Evolutionary conservation across 1,140 invertebrate genomes (phyloP).

Genomic region (Microplitis demolitor): DNA sequence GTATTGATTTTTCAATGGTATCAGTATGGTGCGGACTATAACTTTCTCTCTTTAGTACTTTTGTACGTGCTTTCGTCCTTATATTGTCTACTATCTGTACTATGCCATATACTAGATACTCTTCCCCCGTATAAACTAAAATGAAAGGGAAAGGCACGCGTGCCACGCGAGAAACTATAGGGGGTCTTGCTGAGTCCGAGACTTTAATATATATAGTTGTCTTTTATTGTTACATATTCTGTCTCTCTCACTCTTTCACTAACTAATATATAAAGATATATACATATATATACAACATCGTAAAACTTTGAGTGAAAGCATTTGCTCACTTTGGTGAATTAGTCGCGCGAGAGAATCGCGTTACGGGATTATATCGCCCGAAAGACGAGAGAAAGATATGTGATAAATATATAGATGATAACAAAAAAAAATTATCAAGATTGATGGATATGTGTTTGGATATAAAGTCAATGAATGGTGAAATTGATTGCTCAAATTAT

Average conservation of each 20-base stretch:
- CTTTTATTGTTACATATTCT: neutral
- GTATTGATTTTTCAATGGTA: constrained; percentile 22
- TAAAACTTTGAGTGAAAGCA: constrained; percentile 5
- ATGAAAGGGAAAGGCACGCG: constrained; percentile 11
- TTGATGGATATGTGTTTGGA: neutral
- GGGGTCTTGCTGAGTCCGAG: neutral
- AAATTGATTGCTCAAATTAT: too few relatives aligned
- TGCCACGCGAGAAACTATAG: neutral
- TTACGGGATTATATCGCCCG: constrained; percentile 28
- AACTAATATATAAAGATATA: neutral
- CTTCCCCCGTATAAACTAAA: neutral
- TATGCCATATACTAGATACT: neutral
- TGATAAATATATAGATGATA: neutral
- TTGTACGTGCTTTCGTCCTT: neutral
- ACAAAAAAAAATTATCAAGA: constrained; percentile 26
- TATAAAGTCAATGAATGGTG: neutral
- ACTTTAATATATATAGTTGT: neutral
- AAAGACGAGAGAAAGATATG: neutral
- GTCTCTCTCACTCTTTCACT: neutral
- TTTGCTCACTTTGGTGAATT: constrained; percentile 38
- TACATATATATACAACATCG: too few relatives aligned
- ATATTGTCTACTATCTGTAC: neutral
- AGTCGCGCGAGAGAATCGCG: constrained; percentile 34
- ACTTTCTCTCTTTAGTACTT: neutral
- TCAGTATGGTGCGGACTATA: neutral